These are phyloP conservation scores for Chromobotia macracanthus DNA, from an alignment of 2,797 vertebrate species.

Conservation along the genomic window DNA sequence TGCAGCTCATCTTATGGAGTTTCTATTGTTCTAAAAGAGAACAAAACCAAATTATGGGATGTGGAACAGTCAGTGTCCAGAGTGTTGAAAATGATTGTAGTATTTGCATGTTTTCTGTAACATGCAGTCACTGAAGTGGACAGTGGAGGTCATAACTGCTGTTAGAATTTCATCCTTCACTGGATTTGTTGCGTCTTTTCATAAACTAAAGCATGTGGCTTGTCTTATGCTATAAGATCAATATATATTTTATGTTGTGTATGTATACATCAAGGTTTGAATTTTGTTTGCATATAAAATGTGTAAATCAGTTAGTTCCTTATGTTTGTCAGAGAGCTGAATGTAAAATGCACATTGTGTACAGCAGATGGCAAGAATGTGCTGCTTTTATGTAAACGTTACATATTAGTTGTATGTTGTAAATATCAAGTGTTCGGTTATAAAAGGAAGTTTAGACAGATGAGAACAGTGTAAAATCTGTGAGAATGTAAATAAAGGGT, in stretches of 20 bases:
- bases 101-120: constrained; percentile 15
- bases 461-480: not conserved
- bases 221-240: constrained; percentile 14
- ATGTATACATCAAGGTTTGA: constrained; percentile 1
- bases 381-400: constrained; percentile 18
- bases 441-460: constrained; percentile 10
- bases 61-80: not conserved
- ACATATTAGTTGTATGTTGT: not conserved
- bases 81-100: constrained; percentile 23
- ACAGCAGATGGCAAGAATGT: not conserved
- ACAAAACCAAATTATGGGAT: not conserved
- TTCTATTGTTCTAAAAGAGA: not conserved
- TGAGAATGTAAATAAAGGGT: constrained; percentile 8
- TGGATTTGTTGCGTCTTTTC: constrained; percentile 14
- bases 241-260: constrained; percentile 21
- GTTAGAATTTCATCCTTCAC: not conserved
- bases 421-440: constrained; percentile 3
- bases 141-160: not conserved
- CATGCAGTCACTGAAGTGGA: no score
- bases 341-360: not conserved
- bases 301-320: not conserved
- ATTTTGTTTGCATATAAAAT: constrained; percentile 1
- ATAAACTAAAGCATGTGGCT: constrained; percentile 18
- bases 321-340: not conserved
- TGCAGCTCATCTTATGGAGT: not conserved